Evolutionary conservation across 1,140 invertebrate genomes (phyloP), one percentile per base, ranked within the genome.

Genomic region (Helicoverpa zea): DNA sequence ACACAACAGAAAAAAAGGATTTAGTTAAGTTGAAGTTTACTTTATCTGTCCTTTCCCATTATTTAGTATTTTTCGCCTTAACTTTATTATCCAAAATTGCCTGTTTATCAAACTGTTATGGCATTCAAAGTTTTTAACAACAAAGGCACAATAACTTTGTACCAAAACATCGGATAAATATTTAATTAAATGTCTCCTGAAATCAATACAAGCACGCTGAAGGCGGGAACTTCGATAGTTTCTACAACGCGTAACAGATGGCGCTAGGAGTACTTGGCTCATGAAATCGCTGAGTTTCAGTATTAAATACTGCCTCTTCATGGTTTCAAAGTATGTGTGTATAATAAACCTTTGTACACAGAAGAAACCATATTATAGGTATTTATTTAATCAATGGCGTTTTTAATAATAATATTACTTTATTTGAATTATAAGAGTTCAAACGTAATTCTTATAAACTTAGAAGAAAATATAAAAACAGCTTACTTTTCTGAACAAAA

Each of bases 171-270:
- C 9, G 18, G 12, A 68, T 68, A 49, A 68, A 68, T 68, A 68
- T 68, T 68, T 68, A 68, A 68, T 16, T 49, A 49, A 49, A 68
- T 68, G 64, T 23, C 43, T 51, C n/a, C 16, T 66, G 35, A 10
- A 68, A 68, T 68, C 64, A 68, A 68, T 68, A 68, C 64, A 49
- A 64, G 11, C 11, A 23, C 10, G 35, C 43, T 11, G 43, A 23
- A 49, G 64, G 43, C 43, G 64, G 11, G 10, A 16, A 43, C 64
- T 68, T 49, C 23, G 49, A 9, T 68, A 68, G 64, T 68, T 68
- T 23, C 12, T 13, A 68, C 35, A 3, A 11, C 10, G 5, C 43
- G n/a, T 13, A 18, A 68, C 11, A 68, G 64, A 68, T 68, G 64
- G 64, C 64, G 64, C 43, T 49, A 23, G n/a, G 43, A 0, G 35